Percentiles rank a stretch among this genome's conserved stretches.
phyloP scores from a whole-genome alignment of 1,140 invertebrate species.

The Hestina assimilis region DNA sequence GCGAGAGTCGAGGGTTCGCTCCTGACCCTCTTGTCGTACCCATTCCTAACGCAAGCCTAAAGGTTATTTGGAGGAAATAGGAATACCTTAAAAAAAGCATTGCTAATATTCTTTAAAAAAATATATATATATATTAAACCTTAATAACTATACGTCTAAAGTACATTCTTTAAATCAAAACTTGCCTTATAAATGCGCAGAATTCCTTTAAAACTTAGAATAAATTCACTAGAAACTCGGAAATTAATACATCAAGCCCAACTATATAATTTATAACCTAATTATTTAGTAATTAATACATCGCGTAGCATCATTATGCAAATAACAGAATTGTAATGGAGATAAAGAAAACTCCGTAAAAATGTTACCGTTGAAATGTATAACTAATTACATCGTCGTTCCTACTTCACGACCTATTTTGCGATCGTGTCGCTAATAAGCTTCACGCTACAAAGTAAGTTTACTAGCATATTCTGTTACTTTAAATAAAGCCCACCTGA shows the following conservation, averaged over 20 bases:
- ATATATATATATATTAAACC: too few species aligned
- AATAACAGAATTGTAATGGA: conserved; percentile 12
- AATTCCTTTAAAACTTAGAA: not conserved
- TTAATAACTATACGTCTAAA: too few species aligned
- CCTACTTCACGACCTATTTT: conserved; percentile 9
- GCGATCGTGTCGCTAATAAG: conserved; percentile 5
- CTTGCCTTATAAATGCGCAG: too few species aligned
- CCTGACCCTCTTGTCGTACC: too few species aligned
- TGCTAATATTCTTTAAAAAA: too few species aligned
- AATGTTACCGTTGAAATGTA: conserved; percentile 6
- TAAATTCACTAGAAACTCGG: not conserved
- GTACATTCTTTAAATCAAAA: too few species aligned
- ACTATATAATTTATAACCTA: conserved; percentile 4
- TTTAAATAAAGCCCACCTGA: too few species aligned
- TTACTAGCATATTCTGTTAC: too few species aligned
- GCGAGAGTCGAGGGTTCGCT: too few species aligned
- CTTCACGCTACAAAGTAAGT: conserved; percentile 8
- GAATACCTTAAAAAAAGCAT: too few species aligned
- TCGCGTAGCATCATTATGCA: conserved; percentile 9
- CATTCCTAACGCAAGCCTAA: too few species aligned
- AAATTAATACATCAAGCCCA: conserved; percentile 1
- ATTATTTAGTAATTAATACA: conserved; percentile 18
- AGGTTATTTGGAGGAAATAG: too few species aligned
- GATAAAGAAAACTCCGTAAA: conserved; percentile 7
- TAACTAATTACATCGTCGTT: conserved; percentile 14